Evolutionary conservation across 2,113 vertebrate genomes (phyloP), one percentile per base, ranked within the genome.

Genomic region (Sinocyclocheilus grahami): DNA sequence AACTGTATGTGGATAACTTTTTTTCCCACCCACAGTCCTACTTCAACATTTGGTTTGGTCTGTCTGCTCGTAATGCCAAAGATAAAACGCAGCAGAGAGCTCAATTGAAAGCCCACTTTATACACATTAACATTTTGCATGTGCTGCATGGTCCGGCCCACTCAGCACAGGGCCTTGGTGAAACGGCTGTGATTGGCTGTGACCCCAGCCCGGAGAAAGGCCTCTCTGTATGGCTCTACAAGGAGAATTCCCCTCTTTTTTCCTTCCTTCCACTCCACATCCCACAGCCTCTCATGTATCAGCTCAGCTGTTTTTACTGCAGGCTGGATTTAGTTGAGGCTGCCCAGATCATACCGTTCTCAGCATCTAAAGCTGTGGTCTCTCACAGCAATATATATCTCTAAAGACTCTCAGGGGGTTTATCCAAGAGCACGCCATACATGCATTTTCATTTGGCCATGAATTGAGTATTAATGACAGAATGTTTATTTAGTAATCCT

Each of bases 111-210:
- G 39, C 20, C 27, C 39, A 60, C 82, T 74, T 62, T n/a, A 71
- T 46, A 60, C 83, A 65, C 82, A 65, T 90, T 78, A 83, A 48
- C 82, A 85, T 85, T 90, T 88, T 84, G 86, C 55, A 84, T 85
- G 81, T 84, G 48, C 67, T 87, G 51, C 82, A 74, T 33, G 20
- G 80, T 37, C 72, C 48, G 18, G 27, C 48, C 71, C 78, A 51
- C 33, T n/a, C 20, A 39, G 76, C 67, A 71, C 77, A 81, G 79
- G 62, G 83, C 77, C 71, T 77, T 65, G 51, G 37, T 67, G 27
- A 69, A 71, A 62, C 72, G 1, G n/a, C 76, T 78, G 67, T 87
- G 77, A 85, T 65, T 74, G 33, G 30, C 24, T 18, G 10, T 63
- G 58, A 69, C 77, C 78, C 69, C 42, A 48, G 24, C 65, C 51